Conservation (phyloP, 2,797 vertebrate genomes). For the Hapalemur alaotrensis region DNA sequence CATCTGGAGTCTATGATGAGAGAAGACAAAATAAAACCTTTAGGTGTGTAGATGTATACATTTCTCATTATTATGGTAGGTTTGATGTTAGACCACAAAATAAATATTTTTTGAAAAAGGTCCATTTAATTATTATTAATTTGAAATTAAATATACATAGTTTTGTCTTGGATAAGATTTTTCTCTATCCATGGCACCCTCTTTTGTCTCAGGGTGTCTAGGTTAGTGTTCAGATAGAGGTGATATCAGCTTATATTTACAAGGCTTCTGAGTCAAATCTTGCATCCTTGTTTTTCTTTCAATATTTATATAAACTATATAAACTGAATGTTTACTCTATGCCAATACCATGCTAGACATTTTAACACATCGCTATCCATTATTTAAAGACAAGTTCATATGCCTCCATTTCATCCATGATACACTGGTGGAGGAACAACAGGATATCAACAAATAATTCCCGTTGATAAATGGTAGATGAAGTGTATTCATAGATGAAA, state of each 20-base stretch:
- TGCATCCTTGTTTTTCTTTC: background rate
- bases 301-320: background rate
- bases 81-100: background rate
- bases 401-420: background rate
- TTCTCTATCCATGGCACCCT: background rate
- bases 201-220: background rate
- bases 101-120: background rate
- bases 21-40: slow-evolving; percentile 6
- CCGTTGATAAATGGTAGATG: background rate
- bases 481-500: background rate
- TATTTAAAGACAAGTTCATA: background rate
- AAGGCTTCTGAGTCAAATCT: background rate
- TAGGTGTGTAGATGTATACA: background rate
- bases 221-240: background rate
- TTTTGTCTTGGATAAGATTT: background rate
- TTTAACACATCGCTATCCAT: background rate
- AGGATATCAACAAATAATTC: background rate
- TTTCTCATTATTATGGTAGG: background rate
- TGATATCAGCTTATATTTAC: background rate
- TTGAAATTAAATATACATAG: background rate
- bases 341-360: background rate
- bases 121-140: background rate
- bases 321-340: background rate
- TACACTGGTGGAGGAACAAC: background rate
- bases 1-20: background rate